Conservation (phyloP, 2,888 invertebrate species). For the Cheilosia vernalis region DNA sequence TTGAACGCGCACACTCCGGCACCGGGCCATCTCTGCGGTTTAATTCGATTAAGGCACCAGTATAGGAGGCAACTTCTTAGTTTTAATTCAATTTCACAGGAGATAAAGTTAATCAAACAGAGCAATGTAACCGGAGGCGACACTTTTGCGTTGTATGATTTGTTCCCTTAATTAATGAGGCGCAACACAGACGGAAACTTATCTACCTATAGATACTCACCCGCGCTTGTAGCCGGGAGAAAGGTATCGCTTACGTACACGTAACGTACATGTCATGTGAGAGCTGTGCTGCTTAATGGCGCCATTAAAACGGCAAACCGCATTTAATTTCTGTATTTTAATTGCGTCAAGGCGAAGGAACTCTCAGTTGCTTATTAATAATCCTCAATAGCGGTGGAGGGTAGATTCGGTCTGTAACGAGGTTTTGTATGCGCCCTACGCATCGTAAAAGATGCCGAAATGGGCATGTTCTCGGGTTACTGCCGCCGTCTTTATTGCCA, state of each 20-base stretch:
- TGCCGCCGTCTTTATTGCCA: constrained; percentile 71
- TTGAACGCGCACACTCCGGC: constrained; percentile 38
- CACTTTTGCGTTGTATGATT: constrained; percentile 12
- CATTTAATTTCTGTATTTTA: constrained; percentile 59
- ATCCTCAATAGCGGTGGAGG: constrained; percentile 34
- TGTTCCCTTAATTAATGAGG: constrained; percentile 47
- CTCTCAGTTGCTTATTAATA: constrained; percentile 63
- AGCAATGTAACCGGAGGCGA: constrained; percentile 43
- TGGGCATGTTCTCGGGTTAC: constrained; percentile 60
- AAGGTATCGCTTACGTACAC: neutral
- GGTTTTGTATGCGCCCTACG: constrained; percentile 33
- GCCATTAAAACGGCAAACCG: constrained; percentile 67
- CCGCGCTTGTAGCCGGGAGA: too few relatives aligned
- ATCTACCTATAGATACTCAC: neutral
- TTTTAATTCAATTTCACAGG: constrained; percentile 50
- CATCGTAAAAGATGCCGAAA: constrained; percentile 62
- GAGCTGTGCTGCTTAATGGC: constrained; percentile 54
- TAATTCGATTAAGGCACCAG: constrained; percentile 21
- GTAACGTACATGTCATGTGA: constrained; percentile 43
- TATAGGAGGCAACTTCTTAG: constrained; percentile 16
- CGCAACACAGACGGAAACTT: constrained; percentile 1
- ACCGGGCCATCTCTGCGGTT: neutral
- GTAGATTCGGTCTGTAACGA: neutral
- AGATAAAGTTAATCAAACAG: constrained; percentile 41
- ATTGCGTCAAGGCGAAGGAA: constrained; percentile 42